Base-by-base conservation (phyloP, 2,797 vertebrate genomes). In the Caiman crocodilus region DNA sequence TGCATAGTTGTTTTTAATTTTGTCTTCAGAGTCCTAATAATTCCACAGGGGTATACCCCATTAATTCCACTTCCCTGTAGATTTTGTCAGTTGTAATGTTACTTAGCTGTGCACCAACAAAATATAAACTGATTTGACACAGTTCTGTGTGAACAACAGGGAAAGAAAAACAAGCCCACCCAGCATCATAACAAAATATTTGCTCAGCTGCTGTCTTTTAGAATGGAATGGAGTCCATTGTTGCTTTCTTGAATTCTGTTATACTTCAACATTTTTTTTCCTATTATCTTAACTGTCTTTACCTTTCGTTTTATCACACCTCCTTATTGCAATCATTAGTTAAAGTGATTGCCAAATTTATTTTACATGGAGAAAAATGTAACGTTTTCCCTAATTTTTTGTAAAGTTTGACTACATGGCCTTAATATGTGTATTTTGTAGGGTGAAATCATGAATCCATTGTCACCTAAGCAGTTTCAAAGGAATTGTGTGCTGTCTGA, bases 21-120 rank as follows among this genome's bases (percentile, higher is more conserved):
- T 82, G 87, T 15, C 57, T 17, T 15, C 14, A 74, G 32, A 60
- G 4, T 16, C 3, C 5, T 78, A 85, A 63, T 73, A 23, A 74
- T 86, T 30, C 5, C 50, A 2, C 82, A n/a, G 57, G 1, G 17
- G 4, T 85, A 87, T 91, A 35, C 84, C 15, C 26, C 14, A 60
- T 1, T 88, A 23, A 65, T 93, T 10, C 75, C 80, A 15, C 75
- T 91, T 71, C 42, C 76, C 21, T 88, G 42, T 73, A 63, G 5
- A 26, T 94, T 95, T 95, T 86, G 15, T 77, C 64, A 80, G 18
- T 2, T 94, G 94, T 81, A 67, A 7, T 75, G 15, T 67, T 76
- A 7, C 85, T 96, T 94, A 84, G 63, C 95, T 69, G 76, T 81
- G 71, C 84, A 76, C 5, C 35, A 84, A 86, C 79, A n/a, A 85